Conservation (phyloP, 2,888 invertebrate species). For the Nomada fabriciana region DNA sequence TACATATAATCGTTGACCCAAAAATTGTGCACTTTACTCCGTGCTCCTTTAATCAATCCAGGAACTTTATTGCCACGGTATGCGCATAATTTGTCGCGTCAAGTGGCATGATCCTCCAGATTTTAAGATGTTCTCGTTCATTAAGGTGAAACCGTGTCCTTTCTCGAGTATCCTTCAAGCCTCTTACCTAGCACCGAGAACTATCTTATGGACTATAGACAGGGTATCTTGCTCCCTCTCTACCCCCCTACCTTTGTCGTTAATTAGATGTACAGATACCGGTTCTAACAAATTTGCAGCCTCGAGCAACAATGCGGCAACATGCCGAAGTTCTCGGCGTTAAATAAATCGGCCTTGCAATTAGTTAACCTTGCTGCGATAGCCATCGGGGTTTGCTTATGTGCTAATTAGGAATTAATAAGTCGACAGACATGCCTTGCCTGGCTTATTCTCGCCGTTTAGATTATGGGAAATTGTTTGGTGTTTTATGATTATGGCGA, state of each 20-base stretch:
- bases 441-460: not conserved
- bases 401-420: conserved; percentile 25
- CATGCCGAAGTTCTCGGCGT: not conserved
- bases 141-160: conserved; percentile 47
- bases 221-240: not conserved
- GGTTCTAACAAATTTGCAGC: conserved; percentile 32
- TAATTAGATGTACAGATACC: conserved; percentile 40
- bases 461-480: not conserved
- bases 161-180: conserved; percentile 40
- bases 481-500: not conserved
- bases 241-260: not conserved
- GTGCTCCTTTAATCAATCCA: too few relatives aligned
- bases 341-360: conserved; percentile 19
- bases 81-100: conserved; percentile 11
- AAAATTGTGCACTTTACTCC: too few relatives aligned
- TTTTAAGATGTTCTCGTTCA: conserved; percentile 40
- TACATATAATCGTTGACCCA: too few relatives aligned
- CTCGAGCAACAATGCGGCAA: conserved; percentile 3
- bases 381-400: conserved; percentile 6
- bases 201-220: conserved; percentile 15
- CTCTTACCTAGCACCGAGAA: conserved; percentile 33
- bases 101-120: conserved; percentile 17
- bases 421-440: not conserved
- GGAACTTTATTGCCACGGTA: too few relatives aligned
- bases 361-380: conserved; percentile 22